Base-by-base conservation (phyloP, 2,113 vertebrate genomes). In the Oncorhynchus tshawytscha region DNA sequence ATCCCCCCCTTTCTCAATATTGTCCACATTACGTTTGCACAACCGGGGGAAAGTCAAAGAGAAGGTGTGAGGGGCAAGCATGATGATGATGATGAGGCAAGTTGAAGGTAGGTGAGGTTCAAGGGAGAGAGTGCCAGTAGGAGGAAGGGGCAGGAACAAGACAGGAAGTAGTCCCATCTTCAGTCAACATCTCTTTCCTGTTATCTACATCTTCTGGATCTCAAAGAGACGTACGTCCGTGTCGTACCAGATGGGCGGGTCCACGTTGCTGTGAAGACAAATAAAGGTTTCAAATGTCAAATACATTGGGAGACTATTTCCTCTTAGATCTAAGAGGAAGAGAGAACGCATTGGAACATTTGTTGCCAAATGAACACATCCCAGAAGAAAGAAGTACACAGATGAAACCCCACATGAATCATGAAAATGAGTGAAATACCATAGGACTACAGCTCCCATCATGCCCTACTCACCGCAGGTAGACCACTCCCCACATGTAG, bases 401-500 rank as follows among this genome's bases (percentile, higher is more conserved):
- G 16, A 54, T 54, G 15, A 54, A 16, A 54, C 16, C 51, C 16
- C 15, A 15, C 72, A 66, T 78, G 1, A 70, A n/a, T 73, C 6
- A 12, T 2, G 24, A 7, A n/a, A 11, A 11, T 71, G 4, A 54
- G 5, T 0, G 6, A 34, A 45, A 45, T 45, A 12, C 39, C 16
- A 18, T 2, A 54, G 15, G 3, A 18, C 51, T 18, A 16, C 11
- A 0, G 29, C 27, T 71, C 13, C 68, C 16, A 22, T 15, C 13
- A 25, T 16, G 4, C 20, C 22, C 13, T 8, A 86, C 91, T 94
- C 85, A 99, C 98, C 98, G 97, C 89, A 99, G 87, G 86, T 99
- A 99, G 88, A 99, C 95, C 49, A 99, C 96, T 2, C 97, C 97
- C 98, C 98, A 99, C 97, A 99, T 98, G 90, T 99, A 99, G 34